Evolutionary conservation across 1,140 invertebrate species (phyloP), one percentile per base, ranked within the genome.

Genomic region (Neodiprion lecontei): DNA sequence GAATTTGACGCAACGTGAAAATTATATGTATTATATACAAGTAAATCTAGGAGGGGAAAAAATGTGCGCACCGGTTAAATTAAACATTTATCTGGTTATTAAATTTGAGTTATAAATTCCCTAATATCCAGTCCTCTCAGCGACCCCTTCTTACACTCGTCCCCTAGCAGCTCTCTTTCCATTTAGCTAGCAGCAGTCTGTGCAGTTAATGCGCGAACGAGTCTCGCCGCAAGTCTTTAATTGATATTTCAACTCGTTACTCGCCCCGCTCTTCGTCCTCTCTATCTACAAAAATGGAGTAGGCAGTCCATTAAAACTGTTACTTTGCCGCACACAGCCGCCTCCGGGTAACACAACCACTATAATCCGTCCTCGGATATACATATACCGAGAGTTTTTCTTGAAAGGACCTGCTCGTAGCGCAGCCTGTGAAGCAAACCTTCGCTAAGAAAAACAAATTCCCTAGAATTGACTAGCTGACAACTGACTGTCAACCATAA

Each of bases 341-440:
- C 17, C 17, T 21, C 17, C 17, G 17, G 17, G 17, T 21, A 21
- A 21, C 17, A 21, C 17, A 40, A 40, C 28, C 28, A 40, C 1
- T 40, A 40, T 40, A 40, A 40, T 40, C 28, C 28, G 28, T 1
- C 5, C 28, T 10, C 69, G 74, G 61, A 67, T 17, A 14, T 69
- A 77, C 69, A 68, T 76, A 7, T 70, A 72, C 75, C 74, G 75
- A 77, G 74, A 71, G 48, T 77, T 40, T 40, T 40, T 40, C 5
- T 40, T 40, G 28, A 40, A 40, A 40, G 28, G 28, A 40, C 28
- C 1, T 70, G 1, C 47, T 9, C 70, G 17, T 21, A 21, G 17
- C 17, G 28, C 28, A 40, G 28, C 28, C 5, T 40, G 5, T 40
- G 5, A 40, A 40, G 28, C 28, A 40, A 40, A 40, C 2, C 28